Evolutionary conservation across 2,113 vertebrate genomes (phyloP), one percentile per base, ranked within the genome.

Genomic region (Periophthalmodon schlosseri): DNA sequence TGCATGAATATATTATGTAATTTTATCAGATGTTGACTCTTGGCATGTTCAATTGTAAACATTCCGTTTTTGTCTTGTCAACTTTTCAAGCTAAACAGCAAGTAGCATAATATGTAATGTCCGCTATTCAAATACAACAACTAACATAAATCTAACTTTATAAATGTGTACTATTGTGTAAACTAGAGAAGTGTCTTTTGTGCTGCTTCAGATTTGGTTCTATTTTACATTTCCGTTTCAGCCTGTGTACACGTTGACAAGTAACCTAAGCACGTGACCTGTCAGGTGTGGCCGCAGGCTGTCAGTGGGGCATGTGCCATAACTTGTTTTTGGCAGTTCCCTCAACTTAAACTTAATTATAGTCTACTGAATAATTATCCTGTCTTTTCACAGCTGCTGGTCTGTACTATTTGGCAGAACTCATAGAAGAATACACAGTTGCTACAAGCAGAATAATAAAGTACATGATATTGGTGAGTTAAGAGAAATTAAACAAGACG

Each of bases 391-490:
- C 91, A 99, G 97, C 97, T 36, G 97, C 97, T 0, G 97, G 96
- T 68, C 93, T 99, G 1, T 99, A 99, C 89, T 99, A 99, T 89
- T 63, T 99, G 91, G 97, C 97, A 2, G 97, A 98, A 89, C 85
- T 99, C 76, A 98, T 99, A 73, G 97, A 99, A 88, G 97, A 98
- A 85, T 98, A 97, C 90, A 97, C 97, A 0, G 95, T 98, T 1
- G 95, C 94, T 72, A 98, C 97, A 73, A 96, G 96, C 87, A 95
- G 96, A 77, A 96, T 99, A 77, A 98, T 99, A 89, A 99, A 98
- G 46, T 99, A 98, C 90, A 98, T 98, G 96, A 98, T 99, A 79
- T 92, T 97, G 96, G 97, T 99, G 83, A 96, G 96, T 93, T 20
- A 10, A 2, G 2, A 16, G 4, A 4, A 21, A 7, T 9, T 56